Evolutionary conservation across 64 coral and sea anemone species (phyloP).

Genomic region (Stylophora pistillata): DNA sequence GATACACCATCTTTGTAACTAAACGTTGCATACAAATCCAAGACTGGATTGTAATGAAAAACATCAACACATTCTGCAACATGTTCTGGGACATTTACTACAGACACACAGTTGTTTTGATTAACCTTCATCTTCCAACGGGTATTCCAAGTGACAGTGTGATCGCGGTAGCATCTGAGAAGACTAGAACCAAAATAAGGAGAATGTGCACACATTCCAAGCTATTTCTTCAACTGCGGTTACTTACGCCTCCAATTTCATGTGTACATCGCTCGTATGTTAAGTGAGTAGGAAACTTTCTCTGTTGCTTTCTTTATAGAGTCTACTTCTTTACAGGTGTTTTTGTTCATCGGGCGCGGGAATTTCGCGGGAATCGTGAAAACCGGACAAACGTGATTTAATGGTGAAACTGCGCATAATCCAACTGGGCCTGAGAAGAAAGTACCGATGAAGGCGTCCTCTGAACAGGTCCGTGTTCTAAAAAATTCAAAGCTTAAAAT

Average conservation of each 20-base stretch:
- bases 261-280: too few relatives aligned
- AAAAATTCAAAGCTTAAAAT: conserved; percentile 42
- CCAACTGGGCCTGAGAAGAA: not conserved
- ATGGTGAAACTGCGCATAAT: conserved; percentile 21
- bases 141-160: not conserved
- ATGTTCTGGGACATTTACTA: not conserved
- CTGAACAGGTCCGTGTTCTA: conserved; percentile 30
- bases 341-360: not conserved
- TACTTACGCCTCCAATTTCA: too few relatives aligned
- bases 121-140: not conserved
- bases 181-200: too few relatives aligned
- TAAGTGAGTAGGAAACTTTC: too few relatives aligned
- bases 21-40: not conserved
- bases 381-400: conserved; percentile 35
- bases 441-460: conserved; percentile 44
- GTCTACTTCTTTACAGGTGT: too few relatives aligned
- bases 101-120: not conserved
- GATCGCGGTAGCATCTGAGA: too few relatives aligned
- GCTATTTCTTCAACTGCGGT: too few relatives aligned
- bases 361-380: not conserved
- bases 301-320: too few relatives aligned
- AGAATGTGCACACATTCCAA: too few relatives aligned
- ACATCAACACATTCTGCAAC: not conserved
- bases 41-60: not conserved
- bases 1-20: not conserved